Evolutionary conservation across 1,140 invertebrate genomes (phyloP), one percentile per base, ranked within the genome.

Genomic region (Drosophila baimaii): DNA sequence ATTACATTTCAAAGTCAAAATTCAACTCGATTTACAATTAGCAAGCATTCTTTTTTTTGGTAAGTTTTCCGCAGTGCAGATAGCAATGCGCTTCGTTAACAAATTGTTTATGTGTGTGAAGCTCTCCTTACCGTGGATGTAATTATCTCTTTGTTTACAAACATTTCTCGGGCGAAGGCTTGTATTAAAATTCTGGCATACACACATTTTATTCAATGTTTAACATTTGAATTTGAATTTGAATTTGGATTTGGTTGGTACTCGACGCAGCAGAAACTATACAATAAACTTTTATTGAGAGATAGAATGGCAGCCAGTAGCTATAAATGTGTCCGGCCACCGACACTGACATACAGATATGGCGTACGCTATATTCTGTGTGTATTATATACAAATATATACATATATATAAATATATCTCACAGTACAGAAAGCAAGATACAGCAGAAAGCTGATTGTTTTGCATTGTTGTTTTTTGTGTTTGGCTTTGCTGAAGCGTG

Each of bases 231-330:
- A 52, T 29, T 49, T 29, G 47, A 29, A 51, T 54, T 54, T 29
- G 25, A 15, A 55, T 74, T 62, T 15, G n/a, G 31, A 56, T 35
- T 23, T 23, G n/a, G 25, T 46, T n/a, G 23, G 13, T 47, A 7
- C 7, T 27, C 41, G 31, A 15, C n/a, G 29, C 35, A 41, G 19
- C 21, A 51, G 35, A 66, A 69, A 39, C 65, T 51, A 69, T 46
- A 23, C 44, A 64, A 75, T 75, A 57, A 75, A 65, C 63, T 65
- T 75, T 75, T 75, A 75, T 75, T 56, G 51, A 57, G 59, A 75
- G 25, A 44, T 47, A 64, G 59, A 64, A 75, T 21, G 59, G 43
- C 58, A 74, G 49, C 39, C 35, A 73, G 37, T 61, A 31, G 56
- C 70, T 71, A 41, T 33, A 43, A 57, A 74, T 55, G 65, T 54